Evolutionary conservation across 1,140 invertebrate genomes (phyloP), one percentile per base, ranked within the genome.

Genomic region (Oreohelix idahoensis): DNA sequence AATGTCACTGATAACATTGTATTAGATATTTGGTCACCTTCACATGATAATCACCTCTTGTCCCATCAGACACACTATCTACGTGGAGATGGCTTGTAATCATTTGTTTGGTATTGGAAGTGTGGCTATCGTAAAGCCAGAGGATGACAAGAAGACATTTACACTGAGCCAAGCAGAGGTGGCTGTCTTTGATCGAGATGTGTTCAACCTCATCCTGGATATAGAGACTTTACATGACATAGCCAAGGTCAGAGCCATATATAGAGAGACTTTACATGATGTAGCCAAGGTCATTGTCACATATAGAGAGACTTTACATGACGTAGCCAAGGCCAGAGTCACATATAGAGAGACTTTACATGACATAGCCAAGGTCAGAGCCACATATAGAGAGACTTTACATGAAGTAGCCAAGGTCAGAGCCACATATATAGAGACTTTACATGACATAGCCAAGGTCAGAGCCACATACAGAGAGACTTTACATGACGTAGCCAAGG

Each of bases 51-150:
- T 58, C 20, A 10, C 20, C 17, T 58, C 53, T 23, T 58, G 15
- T 39, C 69, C 17, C 82, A 17, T 42, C 84, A 92, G 92, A 29
- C 86, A 89, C 4, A 86, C 83, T 0, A 87, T 92, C 39, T 93
- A 93, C 83, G 85, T 94, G 79, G 93, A 94, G 89, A 93, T 94
- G 93, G 93, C 93, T 0, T 94, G 93, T 86, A 94, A 94, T 86
- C 89, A 89, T 35, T 84, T 94, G 84, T 92, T 94, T 87, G 94
- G 94, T 39, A 92, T 89, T 38, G 93, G 93, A 0, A 85, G 90
- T 35, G 86, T 89, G 76, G 89, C 89, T 2, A 86, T 92, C 84
- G 93, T 94, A 11, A 89, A 84, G 73, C 93, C 93, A 23, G 93
- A 93, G 29, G 90, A 94, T 86, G 84, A 84, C 4, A 86, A 93